Conservation (phyloP, 2,113 vertebrate genomes). For the Pluvianellus socialis region DNA sequence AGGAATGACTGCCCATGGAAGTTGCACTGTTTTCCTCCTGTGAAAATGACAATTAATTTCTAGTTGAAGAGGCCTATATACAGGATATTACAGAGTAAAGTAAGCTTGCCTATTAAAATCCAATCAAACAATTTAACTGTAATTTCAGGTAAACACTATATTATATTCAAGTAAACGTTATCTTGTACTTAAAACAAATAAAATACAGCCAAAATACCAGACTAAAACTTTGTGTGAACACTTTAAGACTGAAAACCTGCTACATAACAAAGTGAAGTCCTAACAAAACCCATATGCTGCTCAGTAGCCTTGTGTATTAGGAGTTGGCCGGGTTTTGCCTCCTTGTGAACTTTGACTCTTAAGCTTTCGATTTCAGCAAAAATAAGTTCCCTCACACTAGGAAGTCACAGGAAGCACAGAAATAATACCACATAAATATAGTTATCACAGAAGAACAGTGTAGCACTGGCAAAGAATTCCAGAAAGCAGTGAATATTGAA, state of each 20-base stretch:
- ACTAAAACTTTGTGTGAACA: neutral
- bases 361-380: neutral
- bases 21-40: conserved; percentile 69
- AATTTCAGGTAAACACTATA: neutral
- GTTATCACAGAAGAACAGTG: neutral
- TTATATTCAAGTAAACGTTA: neutral
- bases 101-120: neutral
- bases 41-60: neutral
- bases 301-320: neutral
- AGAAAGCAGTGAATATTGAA: neutral
- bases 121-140: neutral
- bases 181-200: neutral
- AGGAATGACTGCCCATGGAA: conserved; percentile 65
- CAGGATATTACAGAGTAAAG: neutral
- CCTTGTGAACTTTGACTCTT: neutral
- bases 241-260: neutral
- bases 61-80: neutral
- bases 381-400: neutral
- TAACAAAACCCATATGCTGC: neutral
- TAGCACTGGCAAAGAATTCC: neutral
- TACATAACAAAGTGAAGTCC: neutral
- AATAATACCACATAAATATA: neutral
- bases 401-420: neutral
- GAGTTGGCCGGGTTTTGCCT: neutral
- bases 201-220: neutral